A percentile compares a stretch with the other conserved stretches of the same genome.
These are phyloP conservation scores for Dasyprocta punctata DNA, from an alignment of 2,113 vertebrate species.

Conservation along the genomic window DNA sequence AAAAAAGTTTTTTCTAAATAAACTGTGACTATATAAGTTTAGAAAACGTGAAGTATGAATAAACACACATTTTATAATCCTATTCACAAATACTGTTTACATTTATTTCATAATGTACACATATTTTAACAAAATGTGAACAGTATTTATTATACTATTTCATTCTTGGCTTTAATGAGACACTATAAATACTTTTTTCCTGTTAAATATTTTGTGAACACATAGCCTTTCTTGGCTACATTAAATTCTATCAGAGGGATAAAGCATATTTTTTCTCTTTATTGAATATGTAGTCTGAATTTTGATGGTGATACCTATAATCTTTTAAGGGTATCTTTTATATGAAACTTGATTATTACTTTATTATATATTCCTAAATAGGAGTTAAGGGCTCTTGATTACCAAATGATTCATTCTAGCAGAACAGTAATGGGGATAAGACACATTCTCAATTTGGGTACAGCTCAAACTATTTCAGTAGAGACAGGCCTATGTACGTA, in stretches of 20 bases:
- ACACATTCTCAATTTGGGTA: neutral
- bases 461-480: neutral
- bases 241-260: neutral
- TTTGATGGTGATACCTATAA: neutral
- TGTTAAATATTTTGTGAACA: conserved; percentile 15
- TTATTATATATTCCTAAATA: neutral
- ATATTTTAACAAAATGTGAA: neutral
- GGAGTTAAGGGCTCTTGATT: neutral
- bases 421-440: rapidly evolving
- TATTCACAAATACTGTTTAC: neutral
- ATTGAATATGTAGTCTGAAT: neutral
- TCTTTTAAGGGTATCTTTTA: conserved; percentile 24
- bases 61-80: neutral
- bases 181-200: neutral
- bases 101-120: neutral
- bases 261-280: neutral
- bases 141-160: neutral
- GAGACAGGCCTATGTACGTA: no score
- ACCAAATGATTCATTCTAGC: neutral
- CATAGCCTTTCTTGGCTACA: neutral
- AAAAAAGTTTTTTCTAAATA: neutral
- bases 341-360: neutral
- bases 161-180: conserved; percentile 21
- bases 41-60: conserved; percentile 19
- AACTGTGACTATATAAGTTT: neutral